Conservation (phyloP, 2,888 invertebrate species). For the Tuta absoluta region DNA sequence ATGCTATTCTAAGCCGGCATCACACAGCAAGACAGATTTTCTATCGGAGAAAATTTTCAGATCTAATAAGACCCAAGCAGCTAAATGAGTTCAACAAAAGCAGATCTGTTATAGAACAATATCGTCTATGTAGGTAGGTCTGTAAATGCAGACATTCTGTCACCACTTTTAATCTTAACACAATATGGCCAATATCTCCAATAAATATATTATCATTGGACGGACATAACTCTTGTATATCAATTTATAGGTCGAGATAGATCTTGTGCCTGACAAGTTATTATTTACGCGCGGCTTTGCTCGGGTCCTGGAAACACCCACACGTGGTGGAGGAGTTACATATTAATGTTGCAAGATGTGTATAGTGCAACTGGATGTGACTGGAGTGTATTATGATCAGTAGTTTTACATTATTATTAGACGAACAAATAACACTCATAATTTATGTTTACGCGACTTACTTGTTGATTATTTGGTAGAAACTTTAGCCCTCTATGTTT, state of each 20-base stretch:
- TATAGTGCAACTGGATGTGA: conserved; percentile 33
- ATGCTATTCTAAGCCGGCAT: too few species aligned
- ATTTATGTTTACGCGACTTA: too few species aligned
- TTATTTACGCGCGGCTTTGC: conserved; percentile 51
- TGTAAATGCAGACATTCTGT: neutral
- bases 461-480: too few species aligned
- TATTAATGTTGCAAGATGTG: conserved; percentile 47
- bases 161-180: neutral
- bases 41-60: too few species aligned
- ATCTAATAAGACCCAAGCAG: too few species aligned
- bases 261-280: conserved; percentile 52
- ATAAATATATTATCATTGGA: conserved; percentile 11
- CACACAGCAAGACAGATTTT: too few species aligned
- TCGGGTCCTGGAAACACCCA: conserved; percentile 57
- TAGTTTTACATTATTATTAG: too few species aligned
- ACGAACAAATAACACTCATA: too few species aligned
- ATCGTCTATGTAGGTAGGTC: neutral
- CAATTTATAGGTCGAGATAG: conserved; percentile 41
- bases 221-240: conserved; percentile 20
- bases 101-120: too few species aligned
- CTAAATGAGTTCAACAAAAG: too few species aligned
- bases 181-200: conserved; percentile 11
- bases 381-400: neutral
- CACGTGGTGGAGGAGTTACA: conserved; percentile 45
- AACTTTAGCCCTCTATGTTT: too few species aligned